Evolutionary conservation across 2,888 invertebrate species (phyloP).

Genomic region (Ptychoptera contaminata): DNA sequence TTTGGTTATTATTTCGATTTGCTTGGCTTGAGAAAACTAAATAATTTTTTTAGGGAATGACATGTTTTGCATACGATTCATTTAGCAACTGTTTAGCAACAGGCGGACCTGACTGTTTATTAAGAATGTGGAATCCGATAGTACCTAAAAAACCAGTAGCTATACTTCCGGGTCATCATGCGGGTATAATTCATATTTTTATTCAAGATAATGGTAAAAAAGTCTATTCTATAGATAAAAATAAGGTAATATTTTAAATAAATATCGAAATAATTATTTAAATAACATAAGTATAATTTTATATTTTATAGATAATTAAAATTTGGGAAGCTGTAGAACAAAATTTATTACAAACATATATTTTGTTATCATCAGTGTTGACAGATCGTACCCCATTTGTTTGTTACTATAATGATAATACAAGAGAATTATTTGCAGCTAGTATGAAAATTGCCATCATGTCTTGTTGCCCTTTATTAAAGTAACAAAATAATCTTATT

Average conservation of each 20-base stretch:
- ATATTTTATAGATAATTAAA: conserved; percentile 34
- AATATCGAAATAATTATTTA: conserved; percentile 12
- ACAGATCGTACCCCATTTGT: conserved; percentile 43
- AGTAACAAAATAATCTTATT: neutral
- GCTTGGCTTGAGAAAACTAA: neutral
- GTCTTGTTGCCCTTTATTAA: conserved; percentile 46
- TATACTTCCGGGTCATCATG: conserved; percentile 51
- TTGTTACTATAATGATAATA: conserved; percentile 46
- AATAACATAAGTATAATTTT: conserved; percentile 15
- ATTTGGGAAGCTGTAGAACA: conserved; percentile 60
- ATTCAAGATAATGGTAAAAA: conserved; percentile 48
- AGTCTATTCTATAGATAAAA: conserved; percentile 55
- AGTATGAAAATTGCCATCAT: conserved; percentile 47
- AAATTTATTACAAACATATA: conserved; percentile 48
- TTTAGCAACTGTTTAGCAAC: conserved; percentile 43
- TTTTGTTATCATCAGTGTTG: conserved; percentile 43
- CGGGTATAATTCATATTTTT: conserved; percentile 47
- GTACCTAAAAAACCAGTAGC: conserved; percentile 48
- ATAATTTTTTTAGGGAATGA: conserved; percentile 35
- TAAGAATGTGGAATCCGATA: conserved; percentile 69
- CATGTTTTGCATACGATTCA: conserved; percentile 45
- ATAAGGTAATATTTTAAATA: conserved; percentile 28
- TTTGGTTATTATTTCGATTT: too few species aligned
- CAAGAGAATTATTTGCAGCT: conserved; percentile 49
- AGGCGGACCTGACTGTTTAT: conserved; percentile 59